These are phyloP conservation scores for Premnoplex brunnescens DNA, from an alignment of 2,797 vertebrate genomes.

Conservation along the genomic window DNA sequence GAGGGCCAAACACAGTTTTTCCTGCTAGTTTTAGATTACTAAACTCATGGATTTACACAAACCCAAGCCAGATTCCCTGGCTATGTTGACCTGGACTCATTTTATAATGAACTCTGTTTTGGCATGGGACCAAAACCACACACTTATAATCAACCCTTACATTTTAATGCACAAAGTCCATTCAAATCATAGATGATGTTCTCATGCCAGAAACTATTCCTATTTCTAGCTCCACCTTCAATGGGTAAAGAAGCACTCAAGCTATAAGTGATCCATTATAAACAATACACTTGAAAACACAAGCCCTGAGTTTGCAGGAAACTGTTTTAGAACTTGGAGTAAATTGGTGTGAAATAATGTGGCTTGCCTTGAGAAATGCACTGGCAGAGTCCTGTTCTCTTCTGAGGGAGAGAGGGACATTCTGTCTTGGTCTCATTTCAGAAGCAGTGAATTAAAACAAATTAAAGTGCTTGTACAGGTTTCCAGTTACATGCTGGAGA, in stretches of 20 bases:
- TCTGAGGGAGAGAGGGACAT: neutral
- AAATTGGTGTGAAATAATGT: neutral
- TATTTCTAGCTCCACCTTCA: neutral
- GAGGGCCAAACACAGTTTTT: neutral
- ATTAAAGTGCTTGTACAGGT: neutral
- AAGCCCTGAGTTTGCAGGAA: neutral
- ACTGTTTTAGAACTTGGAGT: neutral
- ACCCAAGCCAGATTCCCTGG: neutral
- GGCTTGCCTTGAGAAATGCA: neutral
- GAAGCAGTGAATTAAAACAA: neutral
- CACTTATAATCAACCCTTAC: neutral
- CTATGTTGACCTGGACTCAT: neutral
- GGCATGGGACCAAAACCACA: neutral
- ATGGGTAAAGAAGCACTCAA: neutral
- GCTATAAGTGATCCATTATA: neutral
- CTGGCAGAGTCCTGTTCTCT: neutral
- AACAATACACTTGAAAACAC: neutral
- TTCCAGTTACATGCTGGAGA: neutral
- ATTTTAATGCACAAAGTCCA: neutral
- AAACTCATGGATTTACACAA: neutral
- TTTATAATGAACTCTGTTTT: neutral
- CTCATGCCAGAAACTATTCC: neutral
- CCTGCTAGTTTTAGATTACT: neutral
- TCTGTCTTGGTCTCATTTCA: conserved; percentile 3
- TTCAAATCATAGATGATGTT: neutral